Evolutionary conservation across 1,140 invertebrate genomes (phyloP).

Genomic region (Tachypleus tridentatus): DNA sequence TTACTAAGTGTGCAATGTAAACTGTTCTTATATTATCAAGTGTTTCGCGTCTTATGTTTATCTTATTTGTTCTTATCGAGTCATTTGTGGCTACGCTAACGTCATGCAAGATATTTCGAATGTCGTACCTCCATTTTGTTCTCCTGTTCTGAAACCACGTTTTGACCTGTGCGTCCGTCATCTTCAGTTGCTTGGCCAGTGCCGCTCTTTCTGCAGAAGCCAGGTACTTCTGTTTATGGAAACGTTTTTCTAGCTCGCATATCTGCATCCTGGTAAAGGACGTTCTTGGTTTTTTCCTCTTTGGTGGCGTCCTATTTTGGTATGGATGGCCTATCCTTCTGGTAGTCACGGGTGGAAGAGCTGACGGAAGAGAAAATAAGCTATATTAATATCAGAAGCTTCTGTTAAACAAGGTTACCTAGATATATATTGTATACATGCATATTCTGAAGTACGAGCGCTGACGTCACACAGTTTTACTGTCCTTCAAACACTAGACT

Average conservation of each 20-base stretch:
- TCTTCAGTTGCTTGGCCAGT: constrained; percentile 87
- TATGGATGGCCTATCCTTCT: constrained; percentile 95
- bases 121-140: constrained; percentile 91
- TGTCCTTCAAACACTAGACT: no score
- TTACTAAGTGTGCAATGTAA: no score
- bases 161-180: constrained; percentile 99
- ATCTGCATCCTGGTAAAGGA: constrained; percentile 78
- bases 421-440: no score
- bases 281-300: constrained; percentile 94
- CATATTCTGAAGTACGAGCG: no score
- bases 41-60: no score
- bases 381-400: no score
- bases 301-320: constrained; percentile 94
- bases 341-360: constrained; percentile 30
- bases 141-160: constrained; percentile 96
- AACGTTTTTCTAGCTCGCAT: constrained; percentile 85
- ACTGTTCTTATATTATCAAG: no score
- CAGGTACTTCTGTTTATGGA: constrained; percentile 97
- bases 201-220: constrained; percentile 91
- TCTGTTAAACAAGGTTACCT: no score
- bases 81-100: no score
- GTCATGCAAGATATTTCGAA: not conserved
- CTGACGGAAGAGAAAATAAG: constrained; percentile 29
- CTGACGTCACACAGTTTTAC: no score
- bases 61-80: no score